These are phyloP conservation scores for Calidris pygmaea DNA, from an alignment of 2,113 vertebrate species.

Conservation along the genomic window DNA sequence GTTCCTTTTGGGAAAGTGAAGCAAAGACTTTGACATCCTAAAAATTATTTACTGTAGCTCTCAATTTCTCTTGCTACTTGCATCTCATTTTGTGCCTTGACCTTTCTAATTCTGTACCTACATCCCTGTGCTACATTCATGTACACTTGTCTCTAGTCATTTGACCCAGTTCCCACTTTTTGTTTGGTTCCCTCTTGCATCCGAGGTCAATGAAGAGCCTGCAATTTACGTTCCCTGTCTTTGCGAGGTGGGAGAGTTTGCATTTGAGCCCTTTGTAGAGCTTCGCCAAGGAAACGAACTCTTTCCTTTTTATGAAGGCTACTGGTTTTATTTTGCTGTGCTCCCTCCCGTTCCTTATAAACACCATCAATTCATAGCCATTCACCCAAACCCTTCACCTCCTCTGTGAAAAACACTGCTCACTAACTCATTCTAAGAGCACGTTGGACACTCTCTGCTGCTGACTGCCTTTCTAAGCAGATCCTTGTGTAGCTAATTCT, in stretches of 20 bases:
- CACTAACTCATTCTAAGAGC: background rate
- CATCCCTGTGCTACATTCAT: background rate
- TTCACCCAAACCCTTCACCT: background rate
- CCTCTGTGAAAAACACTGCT: background rate
- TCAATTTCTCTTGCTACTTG: background rate
- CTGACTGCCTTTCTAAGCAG: background rate
- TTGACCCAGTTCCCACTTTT: background rate
- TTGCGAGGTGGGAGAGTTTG: background rate
- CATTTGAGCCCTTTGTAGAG: background rate
- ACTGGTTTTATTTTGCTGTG: background rate
- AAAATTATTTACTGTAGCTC: conserved; percentile 11
- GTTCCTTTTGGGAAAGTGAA: conserved; percentile 5
- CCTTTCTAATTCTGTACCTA: background rate
- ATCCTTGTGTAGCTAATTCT: background rate
- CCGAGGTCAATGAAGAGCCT: background rate
- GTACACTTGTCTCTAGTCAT: background rate
- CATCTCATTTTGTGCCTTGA: background rate
- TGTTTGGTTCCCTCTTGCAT: background rate
- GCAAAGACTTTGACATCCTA: conserved; percentile 23
- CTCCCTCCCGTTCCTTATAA: background rate
- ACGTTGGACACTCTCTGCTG: background rate
- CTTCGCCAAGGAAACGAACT: background rate
- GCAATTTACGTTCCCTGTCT: background rate
- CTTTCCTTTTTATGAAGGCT: background rate
- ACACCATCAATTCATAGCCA: background rate